phyloP scores from a whole-genome alignment of 37 sponge, comb jelly and placozoan species.

The Amphimedon queenslandica region DNA sequence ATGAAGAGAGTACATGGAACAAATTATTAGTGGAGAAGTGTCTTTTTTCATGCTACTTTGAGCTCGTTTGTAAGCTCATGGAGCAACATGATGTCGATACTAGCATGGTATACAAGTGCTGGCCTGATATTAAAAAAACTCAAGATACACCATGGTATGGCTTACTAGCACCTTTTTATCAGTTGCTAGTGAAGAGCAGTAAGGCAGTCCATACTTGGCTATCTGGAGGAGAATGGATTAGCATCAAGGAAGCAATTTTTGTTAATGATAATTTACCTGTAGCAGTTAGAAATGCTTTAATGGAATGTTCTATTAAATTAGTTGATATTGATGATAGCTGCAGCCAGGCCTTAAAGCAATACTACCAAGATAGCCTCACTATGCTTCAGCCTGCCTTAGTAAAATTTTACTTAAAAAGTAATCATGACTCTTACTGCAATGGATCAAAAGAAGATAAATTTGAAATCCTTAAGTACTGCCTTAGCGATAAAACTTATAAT shows the following conservation, averaged over 20 bases:
- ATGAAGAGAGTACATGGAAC: no score
- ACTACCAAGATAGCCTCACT: no score
- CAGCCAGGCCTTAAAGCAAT: no score
- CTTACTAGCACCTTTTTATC: slow-evolving; percentile 4
- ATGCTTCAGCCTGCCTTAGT: no score
- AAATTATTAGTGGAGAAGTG: slow-evolving; percentile 2
- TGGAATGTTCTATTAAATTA: neutral
- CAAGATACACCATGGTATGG: neutral
- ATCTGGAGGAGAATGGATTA: neutral
- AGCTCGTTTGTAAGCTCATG: neutral
- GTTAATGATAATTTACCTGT: neutral
- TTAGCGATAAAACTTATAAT: no score
- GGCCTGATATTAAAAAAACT: slow-evolving; percentile 4
- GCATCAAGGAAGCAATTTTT: neutral
- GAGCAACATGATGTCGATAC: neutral
- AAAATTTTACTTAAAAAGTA: no score
- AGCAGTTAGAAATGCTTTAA: neutral
- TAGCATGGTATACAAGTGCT: neutral
- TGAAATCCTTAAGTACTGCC: no score
- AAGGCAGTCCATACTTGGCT: neutral
- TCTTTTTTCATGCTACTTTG: neutral
- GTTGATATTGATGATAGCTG: neutral
- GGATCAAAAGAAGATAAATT: no score
- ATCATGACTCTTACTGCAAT: no score
- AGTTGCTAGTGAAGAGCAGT: neutral